Evolutionary conservation across 2,888 invertebrate genomes (phyloP).

Genomic region (Rosalia funebris): DNA sequence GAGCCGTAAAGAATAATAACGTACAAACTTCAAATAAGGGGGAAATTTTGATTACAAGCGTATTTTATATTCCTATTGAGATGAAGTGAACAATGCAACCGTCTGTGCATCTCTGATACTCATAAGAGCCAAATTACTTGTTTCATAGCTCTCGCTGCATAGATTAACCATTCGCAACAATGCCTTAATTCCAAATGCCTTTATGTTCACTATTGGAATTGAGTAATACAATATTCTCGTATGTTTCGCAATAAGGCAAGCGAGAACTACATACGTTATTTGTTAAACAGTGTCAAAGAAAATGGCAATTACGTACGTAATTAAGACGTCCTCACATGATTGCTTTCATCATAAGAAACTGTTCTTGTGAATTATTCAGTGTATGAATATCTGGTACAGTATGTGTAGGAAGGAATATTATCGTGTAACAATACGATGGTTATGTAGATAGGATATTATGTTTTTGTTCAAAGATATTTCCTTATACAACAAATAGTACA

Average conservation of each 20-base stretch:
- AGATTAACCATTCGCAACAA: slow-evolving; percentile 24
- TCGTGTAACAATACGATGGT: too few species aligned
- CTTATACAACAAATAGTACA: too few species aligned
- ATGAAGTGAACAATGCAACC: slow-evolving; percentile 18
- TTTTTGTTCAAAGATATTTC: too few species aligned
- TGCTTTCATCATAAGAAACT: too few species aligned
- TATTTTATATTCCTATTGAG: slow-evolving; percentile 9
- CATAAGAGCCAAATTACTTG: slow-evolving; percentile 21
- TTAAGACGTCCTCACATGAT: too few species aligned
- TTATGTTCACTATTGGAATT: slow-evolving; percentile 6
- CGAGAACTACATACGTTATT: slow-evolving; percentile 11
- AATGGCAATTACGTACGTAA: too few species aligned
- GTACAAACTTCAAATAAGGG: not conserved
- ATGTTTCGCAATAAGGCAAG: slow-evolving; percentile 1
- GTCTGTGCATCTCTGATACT: slow-evolving; percentile 5
- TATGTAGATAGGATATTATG: too few species aligned
- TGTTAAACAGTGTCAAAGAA: too few species aligned
- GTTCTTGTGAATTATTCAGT: too few species aligned
- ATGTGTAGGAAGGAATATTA: too few species aligned
- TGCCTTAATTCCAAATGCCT: slow-evolving; percentile 19
- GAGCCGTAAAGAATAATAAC: slow-evolving; percentile 1
- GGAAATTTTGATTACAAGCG: slow-evolving; percentile 3
- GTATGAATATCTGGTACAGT: too few species aligned
- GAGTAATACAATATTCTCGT: slow-evolving; percentile 15
- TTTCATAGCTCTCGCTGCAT: slow-evolving; percentile 14